phyloP scores from a whole-genome alignment of 1,140 invertebrate species.

The Callitettix versicolor region DNA sequence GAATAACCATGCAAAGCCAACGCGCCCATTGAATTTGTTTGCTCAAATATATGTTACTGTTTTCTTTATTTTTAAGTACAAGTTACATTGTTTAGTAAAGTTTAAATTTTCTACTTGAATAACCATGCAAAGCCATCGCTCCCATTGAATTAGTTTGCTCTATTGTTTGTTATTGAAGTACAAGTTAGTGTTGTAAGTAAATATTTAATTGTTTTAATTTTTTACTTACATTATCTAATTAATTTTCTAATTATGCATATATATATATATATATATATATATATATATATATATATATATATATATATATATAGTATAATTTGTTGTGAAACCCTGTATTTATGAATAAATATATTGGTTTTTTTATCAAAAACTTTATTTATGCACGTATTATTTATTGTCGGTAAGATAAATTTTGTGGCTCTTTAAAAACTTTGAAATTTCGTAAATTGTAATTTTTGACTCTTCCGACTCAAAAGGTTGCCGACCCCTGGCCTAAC shows the following conservation, averaged over 20 bases:
- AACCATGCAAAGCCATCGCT: too few relatives aligned
- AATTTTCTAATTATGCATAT: slow-evolving; percentile 3
- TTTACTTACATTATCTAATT: too few relatives aligned
- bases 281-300: too few relatives aligned
- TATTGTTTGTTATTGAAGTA: too few relatives aligned
- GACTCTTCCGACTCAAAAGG: slow-evolving; percentile 1
- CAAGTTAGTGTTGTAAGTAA: too few relatives aligned
- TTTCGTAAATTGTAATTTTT: slow-evolving; percentile 12
- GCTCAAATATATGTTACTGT: slow-evolving; percentile 8
- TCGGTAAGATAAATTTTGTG: slow-evolving; percentile 3
- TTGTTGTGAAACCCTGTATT: slow-evolving; percentile 4
- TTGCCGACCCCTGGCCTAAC: neutral
- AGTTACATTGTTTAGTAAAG: slow-evolving; percentile 7
- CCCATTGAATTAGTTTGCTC: too few relatives aligned
- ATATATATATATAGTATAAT: slow-evolving; percentile 9
- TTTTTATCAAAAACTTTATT: slow-evolving; percentile 1
- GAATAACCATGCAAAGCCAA: slow-evolving; percentile 6
- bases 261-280: too few relatives aligned
- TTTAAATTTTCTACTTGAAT: slow-evolving; percentile 1
- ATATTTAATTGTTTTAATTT: too few relatives aligned
- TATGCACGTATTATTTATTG: slow-evolving; percentile 10
- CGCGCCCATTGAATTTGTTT: slow-evolving; percentile 10
- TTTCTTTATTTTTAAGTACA: too few relatives aligned
- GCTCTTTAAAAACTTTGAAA: slow-evolving; percentile 5
- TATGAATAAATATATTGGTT: neutral